Evolutionary conservation across 2,888 invertebrate species (phyloP), one percentile per base, ranked within the genome.

Genomic region (Unio delphinus): DNA sequence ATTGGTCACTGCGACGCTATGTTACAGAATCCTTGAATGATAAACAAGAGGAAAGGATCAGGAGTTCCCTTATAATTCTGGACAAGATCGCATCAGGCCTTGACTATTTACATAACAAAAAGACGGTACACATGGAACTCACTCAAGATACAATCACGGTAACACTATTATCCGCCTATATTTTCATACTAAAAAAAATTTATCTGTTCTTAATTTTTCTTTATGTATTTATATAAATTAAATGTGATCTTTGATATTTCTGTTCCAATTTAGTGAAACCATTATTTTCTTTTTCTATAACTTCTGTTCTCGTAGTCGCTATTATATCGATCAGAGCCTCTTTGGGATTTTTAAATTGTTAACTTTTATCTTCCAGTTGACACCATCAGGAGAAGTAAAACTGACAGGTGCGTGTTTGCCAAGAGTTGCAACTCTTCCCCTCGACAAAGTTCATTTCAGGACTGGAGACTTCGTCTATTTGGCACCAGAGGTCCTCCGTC

Each of bases 331-430:
- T 30, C 30, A 15, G 15, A 15, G 15, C 20, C 30, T 61, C 2
- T 28, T 61, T 8, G 23, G 23, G 23, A 23, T 23, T 23, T 23
- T 23, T 23, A 23, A 23, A 23, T 23, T 23, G 23, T 23, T 15
- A n/a, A 11, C 2, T 11, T 45, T 61, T 61, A 15, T 30, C 59
- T 68, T 60, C 17, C 26, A 73, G 73, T 63, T 73, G 18, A 62
- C 68, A 30, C 57, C 57, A 8, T 58, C 70, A 5, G 82, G 82
- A 8, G 59, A 73, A 8, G 81, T 84, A 20, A 78, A 77, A 55
- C 72, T 85, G 57, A 81, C 81, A n/a, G 84, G 84, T 15, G 80
- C 76, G 20, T 84, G 86, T 45, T 78, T 83, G 18, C 87, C 87
- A 17, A 72, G 85, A 34, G 63, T 66, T 7, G 83, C 84, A 7